Evolutionary conservation across 2,113 vertebrate species (phyloP).

Genomic region (Cololabis saira): DNA sequence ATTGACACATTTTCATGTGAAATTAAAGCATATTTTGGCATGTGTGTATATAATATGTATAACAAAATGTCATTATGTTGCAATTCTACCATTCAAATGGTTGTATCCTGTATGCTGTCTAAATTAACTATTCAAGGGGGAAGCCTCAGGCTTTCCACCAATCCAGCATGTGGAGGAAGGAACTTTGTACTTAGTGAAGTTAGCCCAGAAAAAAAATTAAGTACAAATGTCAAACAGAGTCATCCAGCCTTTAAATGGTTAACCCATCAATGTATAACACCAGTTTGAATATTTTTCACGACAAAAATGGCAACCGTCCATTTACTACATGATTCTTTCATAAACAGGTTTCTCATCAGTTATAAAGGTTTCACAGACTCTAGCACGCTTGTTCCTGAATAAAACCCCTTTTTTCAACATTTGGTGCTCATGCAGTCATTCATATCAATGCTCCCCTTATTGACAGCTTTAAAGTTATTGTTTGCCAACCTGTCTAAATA

Average conservation of each 20-base stretch:
- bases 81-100: not conserved
- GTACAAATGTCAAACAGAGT: conserved; percentile 31
- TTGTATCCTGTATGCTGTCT: conserved; percentile 30
- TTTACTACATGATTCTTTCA: not conserved
- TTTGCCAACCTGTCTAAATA: too few species aligned
- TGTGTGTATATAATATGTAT: conserved; percentile 2
- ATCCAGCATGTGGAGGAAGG: not conserved
- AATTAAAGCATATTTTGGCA: not conserved
- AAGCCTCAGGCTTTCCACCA: conserved; percentile 15
- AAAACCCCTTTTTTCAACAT: too few species aligned
- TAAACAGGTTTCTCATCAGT: not conserved
- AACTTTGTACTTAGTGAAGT: conserved; percentile 26
- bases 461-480: too few species aligned
- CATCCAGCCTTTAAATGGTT: conserved; percentile 22
- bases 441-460: too few species aligned
- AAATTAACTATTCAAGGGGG: not conserved
- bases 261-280: conserved; percentile 45
- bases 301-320: conserved; percentile 49
- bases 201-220: not conserved
- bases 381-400: conserved; percentile 28
- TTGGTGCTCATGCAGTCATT: too few species aligned
- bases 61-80: conserved; percentile 13
- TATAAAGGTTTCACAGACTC: not conserved
- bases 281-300: conserved; percentile 51
- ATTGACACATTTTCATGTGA: not conserved